Conservation (phyloP, 2,888 invertebrate species). For the Meteorus cinctellus region DNA sequence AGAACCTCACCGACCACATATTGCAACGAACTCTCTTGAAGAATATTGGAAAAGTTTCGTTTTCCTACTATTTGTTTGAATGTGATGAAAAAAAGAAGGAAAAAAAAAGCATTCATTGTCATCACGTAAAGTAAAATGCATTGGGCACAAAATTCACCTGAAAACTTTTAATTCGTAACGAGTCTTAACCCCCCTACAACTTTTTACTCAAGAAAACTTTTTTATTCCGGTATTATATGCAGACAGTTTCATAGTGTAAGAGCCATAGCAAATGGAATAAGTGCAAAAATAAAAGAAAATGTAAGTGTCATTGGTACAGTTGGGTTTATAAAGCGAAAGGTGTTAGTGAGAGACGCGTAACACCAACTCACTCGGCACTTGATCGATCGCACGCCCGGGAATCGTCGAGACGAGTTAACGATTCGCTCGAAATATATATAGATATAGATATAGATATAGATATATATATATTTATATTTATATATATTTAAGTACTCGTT, state of each 20-base stretch:
- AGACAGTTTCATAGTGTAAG: too few relatives aligned
- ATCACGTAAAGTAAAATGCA: slow-evolving; percentile 8
- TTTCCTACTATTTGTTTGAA: slow-evolving; percentile 8
- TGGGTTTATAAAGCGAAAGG: not conserved
- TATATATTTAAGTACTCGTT: not conserved
- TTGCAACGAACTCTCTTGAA: not conserved
- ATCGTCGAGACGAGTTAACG: not conserved
- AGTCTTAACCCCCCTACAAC: not conserved
- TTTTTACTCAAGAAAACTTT: not conserved
- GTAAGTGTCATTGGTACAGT: not conserved
- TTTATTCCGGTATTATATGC: too few relatives aligned
- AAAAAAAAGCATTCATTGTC: slow-evolving; percentile 24
- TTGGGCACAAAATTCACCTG: not conserved
- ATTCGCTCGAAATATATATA: not conserved
- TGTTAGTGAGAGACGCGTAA: not conserved
- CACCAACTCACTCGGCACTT: not conserved
- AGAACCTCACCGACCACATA: not conserved
- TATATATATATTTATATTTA: not conserved
- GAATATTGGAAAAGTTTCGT: slow-evolving; percentile 35
- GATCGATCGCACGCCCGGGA: not conserved
- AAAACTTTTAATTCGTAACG: not conserved
- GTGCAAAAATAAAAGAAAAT: not conserved
- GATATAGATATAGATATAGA: not conserved
- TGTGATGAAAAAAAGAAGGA: not conserved
- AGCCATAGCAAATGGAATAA: not conserved